Conservation (phyloP, 2,888 invertebrate species). For the Danaus chrysippus region DNA sequence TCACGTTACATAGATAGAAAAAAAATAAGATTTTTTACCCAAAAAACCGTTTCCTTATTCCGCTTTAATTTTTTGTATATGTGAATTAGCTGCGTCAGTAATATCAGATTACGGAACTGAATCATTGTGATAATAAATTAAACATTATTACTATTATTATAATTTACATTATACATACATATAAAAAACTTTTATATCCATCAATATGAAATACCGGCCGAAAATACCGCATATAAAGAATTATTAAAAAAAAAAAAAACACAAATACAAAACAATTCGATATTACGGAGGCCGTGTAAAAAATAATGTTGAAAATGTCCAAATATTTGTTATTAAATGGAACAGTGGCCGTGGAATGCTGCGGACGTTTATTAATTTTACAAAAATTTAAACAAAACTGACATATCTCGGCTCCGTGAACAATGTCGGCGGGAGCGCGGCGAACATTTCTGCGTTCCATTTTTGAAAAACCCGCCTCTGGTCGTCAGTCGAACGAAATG, state of each 20-base stretch:
- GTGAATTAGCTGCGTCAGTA: too few species aligned
- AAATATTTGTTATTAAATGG: constrained; percentile 74
- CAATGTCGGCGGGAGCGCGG: constrained; percentile 62
- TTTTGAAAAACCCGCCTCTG: constrained; percentile 43
- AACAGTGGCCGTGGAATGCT: constrained; percentile 49
- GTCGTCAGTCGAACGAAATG: neutral
- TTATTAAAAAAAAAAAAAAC: constrained; percentile 8
- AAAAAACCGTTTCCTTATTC: constrained; percentile 1
- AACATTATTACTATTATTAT: too few species aligned
- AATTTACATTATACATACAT: too few species aligned
- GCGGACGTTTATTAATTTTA: constrained; percentile 71
- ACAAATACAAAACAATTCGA: constrained; percentile 28
- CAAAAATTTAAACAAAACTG: constrained; percentile 73
- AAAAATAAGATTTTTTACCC: constrained; percentile 25
- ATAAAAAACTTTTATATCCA: too few species aligned
- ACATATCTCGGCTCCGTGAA: constrained; percentile 68
- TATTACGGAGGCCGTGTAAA: constrained; percentile 23
- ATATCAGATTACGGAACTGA: too few species aligned
- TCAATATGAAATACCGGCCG: too few species aligned
- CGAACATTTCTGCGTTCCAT: constrained; percentile 56
- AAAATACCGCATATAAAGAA: neutral
- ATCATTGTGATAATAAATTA: too few species aligned
- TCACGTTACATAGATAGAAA: constrained; percentile 53
- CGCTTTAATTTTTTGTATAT: constrained; percentile 6
- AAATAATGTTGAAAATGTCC: constrained; percentile 56